Evolutionary conservation across 92 coral and sea anemone genomes (phyloP).

Genomic region (Plumapathes pennacea): DNA sequence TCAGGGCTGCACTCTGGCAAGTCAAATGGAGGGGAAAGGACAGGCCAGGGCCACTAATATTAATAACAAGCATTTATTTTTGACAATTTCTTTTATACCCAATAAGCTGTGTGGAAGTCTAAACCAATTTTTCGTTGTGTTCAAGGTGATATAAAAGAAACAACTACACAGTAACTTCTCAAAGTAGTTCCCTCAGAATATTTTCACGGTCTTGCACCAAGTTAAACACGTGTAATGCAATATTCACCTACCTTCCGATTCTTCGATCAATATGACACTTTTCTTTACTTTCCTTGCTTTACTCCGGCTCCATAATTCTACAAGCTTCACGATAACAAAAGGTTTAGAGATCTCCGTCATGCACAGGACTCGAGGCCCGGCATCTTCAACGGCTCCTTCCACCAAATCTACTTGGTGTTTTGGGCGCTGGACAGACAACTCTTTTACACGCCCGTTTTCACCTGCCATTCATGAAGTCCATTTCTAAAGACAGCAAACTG

Average conservation of each 20-base stretch:
- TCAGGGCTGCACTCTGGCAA: too few relatives aligned
- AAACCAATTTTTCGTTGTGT: too few relatives aligned
- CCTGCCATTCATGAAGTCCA: slow-evolving; percentile 2
- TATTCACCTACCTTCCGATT: slow-evolving; percentile 43
- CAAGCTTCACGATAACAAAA: slow-evolving; percentile 50
- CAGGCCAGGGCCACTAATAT: too few relatives aligned
- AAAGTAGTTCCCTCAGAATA: too few relatives aligned
- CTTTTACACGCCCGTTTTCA: slow-evolving; percentile 8
- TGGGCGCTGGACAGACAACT: slow-evolving; percentile 50
- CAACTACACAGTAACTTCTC: too few relatives aligned
- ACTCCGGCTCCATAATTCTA: slow-evolving; percentile 40
- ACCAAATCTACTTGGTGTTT: slow-evolving; percentile 61
- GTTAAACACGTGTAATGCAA: too few relatives aligned
- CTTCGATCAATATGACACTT: slow-evolving; percentile 39
- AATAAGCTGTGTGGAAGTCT: too few relatives aligned
- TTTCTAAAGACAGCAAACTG: not conserved
- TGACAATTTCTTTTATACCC: too few relatives aligned
- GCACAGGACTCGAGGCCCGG: slow-evolving; percentile 47
- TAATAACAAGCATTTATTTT: too few relatives aligned
- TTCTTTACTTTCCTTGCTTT: slow-evolving; percentile 7
- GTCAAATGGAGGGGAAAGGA: too few relatives aligned
- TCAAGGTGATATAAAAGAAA: too few relatives aligned
- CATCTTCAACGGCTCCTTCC: slow-evolving; percentile 33
- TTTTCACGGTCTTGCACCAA: too few relatives aligned
- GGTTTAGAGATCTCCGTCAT: slow-evolving; percentile 52